These are phyloP conservation scores for Scomber japonicus DNA, from an alignment of 2,113 vertebrate genomes.

Conservation along the genomic window DNA sequence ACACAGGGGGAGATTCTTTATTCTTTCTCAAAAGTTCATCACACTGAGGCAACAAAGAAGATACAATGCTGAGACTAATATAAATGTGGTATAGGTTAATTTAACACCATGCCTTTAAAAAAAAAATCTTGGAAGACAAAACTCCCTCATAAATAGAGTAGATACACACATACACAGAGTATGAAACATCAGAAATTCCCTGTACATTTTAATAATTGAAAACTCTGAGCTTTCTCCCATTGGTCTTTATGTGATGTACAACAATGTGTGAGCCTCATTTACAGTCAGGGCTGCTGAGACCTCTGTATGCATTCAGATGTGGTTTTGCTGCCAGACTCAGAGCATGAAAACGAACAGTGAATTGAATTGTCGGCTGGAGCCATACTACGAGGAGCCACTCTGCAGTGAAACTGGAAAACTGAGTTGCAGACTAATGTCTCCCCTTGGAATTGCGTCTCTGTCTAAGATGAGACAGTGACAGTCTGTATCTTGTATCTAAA, in stretches of 20 bases:
- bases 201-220: slow-evolving; percentile 55
- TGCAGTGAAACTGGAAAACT: slow-evolving; percentile 44
- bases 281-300: slow-evolving; percentile 52
- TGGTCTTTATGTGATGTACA: slow-evolving; percentile 48
- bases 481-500: slow-evolving; percentile 55
- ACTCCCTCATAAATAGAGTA: background rate
- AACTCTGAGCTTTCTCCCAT: slow-evolving; percentile 33
- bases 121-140: slow-evolving; percentile 1
- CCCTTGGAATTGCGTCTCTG: slow-evolving; percentile 40
- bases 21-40: slow-evolving; percentile 32
- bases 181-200: slow-evolving; percentile 21
- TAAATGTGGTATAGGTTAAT: background rate
- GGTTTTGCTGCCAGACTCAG: slow-evolving; percentile 33
- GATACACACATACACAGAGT: slow-evolving; percentile 17
- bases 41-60: background rate
- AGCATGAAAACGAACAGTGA: slow-evolving; percentile 42
- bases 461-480: slow-evolving; percentile 36
- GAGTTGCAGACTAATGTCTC: slow-evolving; percentile 48
- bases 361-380: slow-evolving; percentile 60
- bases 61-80: background rate
- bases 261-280: slow-evolving; percentile 56
- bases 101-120: background rate
- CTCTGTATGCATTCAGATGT: slow-evolving; percentile 53
- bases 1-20: background rate
- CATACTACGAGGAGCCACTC: slow-evolving; percentile 26